phyloP scores from a whole-genome alignment of 2,888 invertebrate genomes.

The Leucophenga montana region DNA sequence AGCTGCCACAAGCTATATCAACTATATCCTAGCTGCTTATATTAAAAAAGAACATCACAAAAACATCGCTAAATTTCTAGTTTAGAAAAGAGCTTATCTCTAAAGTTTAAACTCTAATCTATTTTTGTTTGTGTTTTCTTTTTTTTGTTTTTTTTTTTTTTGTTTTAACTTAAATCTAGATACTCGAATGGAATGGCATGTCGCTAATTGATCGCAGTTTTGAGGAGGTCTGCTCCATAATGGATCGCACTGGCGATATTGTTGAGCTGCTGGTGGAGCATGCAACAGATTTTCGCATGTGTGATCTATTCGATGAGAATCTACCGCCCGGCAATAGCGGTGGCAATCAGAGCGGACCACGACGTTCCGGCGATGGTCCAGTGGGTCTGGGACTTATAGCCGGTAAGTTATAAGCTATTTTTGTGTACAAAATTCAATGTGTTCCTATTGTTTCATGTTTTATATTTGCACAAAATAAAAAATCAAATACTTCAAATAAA shows the following conservation, averaged over 20 bases:
- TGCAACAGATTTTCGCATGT: slow-evolving; percentile 82
- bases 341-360: slow-evolving; percentile 70
- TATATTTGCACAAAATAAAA: slow-evolving; percentile 6
- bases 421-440: not conserved
- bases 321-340: slow-evolving; percentile 75
- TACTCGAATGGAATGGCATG: slow-evolving; percentile 93
- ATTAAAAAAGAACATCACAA: no score
- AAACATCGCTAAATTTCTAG: no score
- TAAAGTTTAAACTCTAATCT: no score
- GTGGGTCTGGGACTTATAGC: slow-evolving; percentile 72
- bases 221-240: slow-evolving; percentile 92
- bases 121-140: no score
- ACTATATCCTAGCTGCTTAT: no score
- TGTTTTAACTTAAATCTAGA: slow-evolving; percentile 73
- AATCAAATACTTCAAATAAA: not conserved
- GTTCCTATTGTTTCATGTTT: not conserved
- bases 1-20: no score
- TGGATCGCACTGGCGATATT: slow-evolving; percentile 89
- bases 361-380: slow-evolving; percentile 73
- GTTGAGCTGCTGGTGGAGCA: slow-evolving; percentile 91
- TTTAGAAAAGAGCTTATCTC: no score
- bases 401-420: slow-evolving; percentile 62
- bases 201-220: slow-evolving; percentile 92
- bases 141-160: not conserved
- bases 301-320: slow-evolving; percentile 81